These are phyloP conservation scores for Rhopalosiphum nymphaeae DNA, from an alignment of 2,888 invertebrate genomes.

Conservation along the genomic window DNA sequence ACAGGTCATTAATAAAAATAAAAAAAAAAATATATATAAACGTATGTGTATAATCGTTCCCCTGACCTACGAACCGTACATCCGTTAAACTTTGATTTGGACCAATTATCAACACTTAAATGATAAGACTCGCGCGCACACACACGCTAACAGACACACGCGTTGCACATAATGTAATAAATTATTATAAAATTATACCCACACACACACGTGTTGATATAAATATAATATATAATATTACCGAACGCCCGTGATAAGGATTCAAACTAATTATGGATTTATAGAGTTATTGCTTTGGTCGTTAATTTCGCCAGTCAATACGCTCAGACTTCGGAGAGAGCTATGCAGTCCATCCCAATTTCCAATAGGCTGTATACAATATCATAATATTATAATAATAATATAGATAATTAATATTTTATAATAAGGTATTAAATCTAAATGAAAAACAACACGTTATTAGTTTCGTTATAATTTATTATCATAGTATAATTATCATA, in stretches of 20 bases:
- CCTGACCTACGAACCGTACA: constrained; percentile 44
- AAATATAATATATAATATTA: neutral
- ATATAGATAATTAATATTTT: constrained; percentile 36
- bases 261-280: constrained; percentile 36
- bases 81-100: constrained; percentile 55
- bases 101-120: constrained; percentile 64
- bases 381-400: neutral
- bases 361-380: neutral
- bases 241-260: neutral
- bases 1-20: constrained; percentile 60
- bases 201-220: neutral
- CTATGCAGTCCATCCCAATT: constrained; percentile 12
- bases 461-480: neutral
- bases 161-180: neutral
- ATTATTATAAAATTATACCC: neutral
- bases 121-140: neutral
- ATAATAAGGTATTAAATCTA: constrained; percentile 11
- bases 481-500: neutral
- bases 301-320: neutral
- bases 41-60: constrained; percentile 17
- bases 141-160: neutral
- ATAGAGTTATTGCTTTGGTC: constrained; percentile 29
- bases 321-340: neutral
- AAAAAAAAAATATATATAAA: neutral
- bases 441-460: constrained; percentile 13